Evolutionary conservation across 2,888 invertebrate species (phyloP).

Genomic region (Zonitis immaculata): DNA sequence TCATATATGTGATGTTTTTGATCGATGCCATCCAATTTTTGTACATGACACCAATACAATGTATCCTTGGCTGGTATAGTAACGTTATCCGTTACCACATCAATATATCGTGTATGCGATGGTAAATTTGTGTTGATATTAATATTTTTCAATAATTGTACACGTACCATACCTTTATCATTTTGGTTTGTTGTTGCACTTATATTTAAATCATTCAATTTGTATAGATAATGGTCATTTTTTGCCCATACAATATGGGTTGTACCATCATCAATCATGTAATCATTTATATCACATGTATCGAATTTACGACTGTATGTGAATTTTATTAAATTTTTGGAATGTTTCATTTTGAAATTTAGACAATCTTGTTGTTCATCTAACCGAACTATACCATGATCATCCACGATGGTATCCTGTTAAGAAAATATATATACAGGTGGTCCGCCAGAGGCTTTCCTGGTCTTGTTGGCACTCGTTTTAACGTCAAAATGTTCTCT

Average conservation of each 20-base stretch:
- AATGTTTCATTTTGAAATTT: slow-evolving; percentile 51
- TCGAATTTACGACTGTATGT: slow-evolving; percentile 76
- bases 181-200: slow-evolving; percentile 45
- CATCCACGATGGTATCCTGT: slow-evolving; percentile 68
- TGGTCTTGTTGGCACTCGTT: too few relatives aligned
- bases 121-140: slow-evolving; percentile 44
- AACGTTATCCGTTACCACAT: slow-evolving; percentile 60
- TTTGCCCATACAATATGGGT: slow-evolving; percentile 83
- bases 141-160: slow-evolving; percentile 62
- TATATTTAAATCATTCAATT: slow-evolving; percentile 62
- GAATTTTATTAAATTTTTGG: slow-evolving; percentile 59
- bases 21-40: slow-evolving; percentile 65
- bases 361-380: slow-evolving; percentile 74
- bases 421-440: slow-evolving; percentile 23
- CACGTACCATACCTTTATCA: slow-evolving; percentile 70
- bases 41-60: slow-evolving; percentile 94
- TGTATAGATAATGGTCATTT: slow-evolving; percentile 68
- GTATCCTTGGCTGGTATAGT: slow-evolving; percentile 81
- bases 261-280: slow-evolving; percentile 80
- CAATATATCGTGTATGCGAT: slow-evolving; percentile 54
- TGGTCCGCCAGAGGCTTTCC: too few relatives aligned
- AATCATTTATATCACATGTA: slow-evolving; percentile 75
- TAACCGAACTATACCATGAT: slow-evolving; percentile 59
- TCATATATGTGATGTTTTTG: slow-evolving; percentile 77
- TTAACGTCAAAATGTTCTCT: too few relatives aligned